Evolutionary conservation across 2,113 vertebrate species (phyloP).

Genomic region (Gymnarchus niloticus): DNA sequence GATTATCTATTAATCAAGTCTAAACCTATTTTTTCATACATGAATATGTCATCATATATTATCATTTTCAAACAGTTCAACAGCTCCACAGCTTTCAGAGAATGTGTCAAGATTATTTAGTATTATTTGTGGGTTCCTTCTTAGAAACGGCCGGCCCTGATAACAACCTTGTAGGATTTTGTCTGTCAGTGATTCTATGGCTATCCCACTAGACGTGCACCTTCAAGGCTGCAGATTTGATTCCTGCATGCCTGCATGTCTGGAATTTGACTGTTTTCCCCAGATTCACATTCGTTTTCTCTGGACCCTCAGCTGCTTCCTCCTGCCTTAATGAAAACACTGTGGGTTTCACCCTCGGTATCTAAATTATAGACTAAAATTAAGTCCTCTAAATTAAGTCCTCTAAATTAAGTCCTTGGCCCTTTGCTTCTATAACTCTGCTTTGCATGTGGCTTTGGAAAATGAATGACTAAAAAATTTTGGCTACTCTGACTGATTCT

Average conservation of each 20-base stretch:
- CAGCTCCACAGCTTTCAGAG: not conserved
- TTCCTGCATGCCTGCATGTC: not conserved
- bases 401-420: no score
- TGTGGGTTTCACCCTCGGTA: no score
- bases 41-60: no score
- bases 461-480: no score
- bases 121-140: not conserved
- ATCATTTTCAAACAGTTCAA: not conserved
- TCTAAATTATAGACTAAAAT: no score
- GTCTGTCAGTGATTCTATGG: no score
- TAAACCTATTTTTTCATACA: not conserved
- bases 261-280: not conserved
- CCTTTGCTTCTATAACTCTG: no score
- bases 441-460: no score
- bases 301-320: no score
- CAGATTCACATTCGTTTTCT: not conserved
- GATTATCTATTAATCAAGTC: not conserved
- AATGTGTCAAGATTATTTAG: not conserved
- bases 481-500: not conserved
- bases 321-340: not conserved
- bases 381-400: no score
- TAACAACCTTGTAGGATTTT: no score
- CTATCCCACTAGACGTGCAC: not conserved
- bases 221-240: not conserved
- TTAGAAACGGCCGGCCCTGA: not conserved